Percentiles rank a stretch among this genome's conserved stretches.
Evolutionary conservation across 2,797 vertebrate species (phyloP).

Genomic region (Sebastolobus alascanus): DNA sequence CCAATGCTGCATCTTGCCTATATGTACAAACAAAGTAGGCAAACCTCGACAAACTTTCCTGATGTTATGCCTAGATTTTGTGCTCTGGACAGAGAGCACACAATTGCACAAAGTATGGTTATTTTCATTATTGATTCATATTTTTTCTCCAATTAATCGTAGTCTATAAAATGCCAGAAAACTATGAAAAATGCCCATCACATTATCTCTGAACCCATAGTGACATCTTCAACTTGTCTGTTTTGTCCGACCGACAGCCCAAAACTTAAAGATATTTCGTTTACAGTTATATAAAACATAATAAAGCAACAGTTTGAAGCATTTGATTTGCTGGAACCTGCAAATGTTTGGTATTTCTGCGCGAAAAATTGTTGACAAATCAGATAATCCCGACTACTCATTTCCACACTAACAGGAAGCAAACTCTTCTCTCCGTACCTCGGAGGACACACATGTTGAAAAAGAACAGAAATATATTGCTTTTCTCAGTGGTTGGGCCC

Average conservation of each 20-base stretch:
- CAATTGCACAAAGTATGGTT: neutral
- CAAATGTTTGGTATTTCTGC: neutral
- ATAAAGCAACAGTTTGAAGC: neutral
- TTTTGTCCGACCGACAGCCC: neutral
- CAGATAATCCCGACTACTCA: neutral
- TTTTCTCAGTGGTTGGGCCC: constrained; percentile 36
- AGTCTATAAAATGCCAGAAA: neutral
- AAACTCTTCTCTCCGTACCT: constrained; percentile 5
- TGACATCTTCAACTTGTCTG: neutral
- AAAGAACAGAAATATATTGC: constrained; percentile 45
- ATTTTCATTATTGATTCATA: no score
- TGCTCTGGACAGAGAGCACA: neutral
- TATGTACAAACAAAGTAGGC: neutral
- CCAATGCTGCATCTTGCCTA: no score
- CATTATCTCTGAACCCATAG: neutral
- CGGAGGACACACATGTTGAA: constrained; percentile 18
- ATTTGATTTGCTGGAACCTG: neutral
- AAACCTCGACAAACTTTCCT: constrained; percentile 12
- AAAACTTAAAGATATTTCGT: neutral
- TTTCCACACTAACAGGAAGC: neutral
- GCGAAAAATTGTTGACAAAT: neutral
- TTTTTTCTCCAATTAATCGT: no score
- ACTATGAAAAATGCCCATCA: neutral
- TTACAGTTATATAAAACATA: neutral
- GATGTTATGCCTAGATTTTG: constrained; percentile 6